Percentiles rank a stretch among this genome's conserved stretches.
These are phyloP conservation scores for Pollenia angustigena DNA, from an alignment of 2,888 invertebrate genomes.

Conservation along the genomic window DNA sequence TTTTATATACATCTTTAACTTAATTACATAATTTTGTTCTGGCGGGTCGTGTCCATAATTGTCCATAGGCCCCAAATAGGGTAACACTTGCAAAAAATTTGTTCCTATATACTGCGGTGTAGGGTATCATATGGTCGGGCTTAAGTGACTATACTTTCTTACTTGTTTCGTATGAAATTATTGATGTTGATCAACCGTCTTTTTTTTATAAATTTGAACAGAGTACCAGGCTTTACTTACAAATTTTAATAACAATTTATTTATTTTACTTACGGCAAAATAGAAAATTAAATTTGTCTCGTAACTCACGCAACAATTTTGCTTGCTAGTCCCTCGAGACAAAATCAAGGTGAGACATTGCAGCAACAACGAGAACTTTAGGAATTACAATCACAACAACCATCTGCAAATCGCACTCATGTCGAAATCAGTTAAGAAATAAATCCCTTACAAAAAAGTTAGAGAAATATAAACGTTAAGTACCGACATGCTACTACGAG, in stretches of 20 bases:
- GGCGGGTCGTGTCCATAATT: no score
- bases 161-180: no score
- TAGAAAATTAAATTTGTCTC: neutral
- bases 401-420: slow-evolving; percentile 44
- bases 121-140: no score
- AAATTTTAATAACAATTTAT: neutral
- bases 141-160: no score
- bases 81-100: no score
- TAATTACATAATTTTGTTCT: no score
- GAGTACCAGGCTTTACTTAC: neutral
- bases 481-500: slow-evolving; percentile 28
- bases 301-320: slow-evolving; percentile 21
- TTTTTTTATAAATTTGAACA: no score
- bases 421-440: slow-evolving; percentile 47
- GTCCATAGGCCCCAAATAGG: no score
- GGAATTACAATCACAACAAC: neutral
- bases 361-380: neutral
- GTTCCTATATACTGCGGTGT: no score
- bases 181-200: no score
- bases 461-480: slow-evolving; percentile 28
- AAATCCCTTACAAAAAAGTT: slow-evolving; percentile 23
- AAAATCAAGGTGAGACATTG: slow-evolving; percentile 8
- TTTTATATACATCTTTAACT: no score
- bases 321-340: neutral
- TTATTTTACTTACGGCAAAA: slow-evolving; percentile 13